Percentiles rank a stretch among this genome's conserved stretches.
phyloP scores from a whole-genome alignment of 2,888 invertebrate species.

The Steinernema scapterisci region DNA sequence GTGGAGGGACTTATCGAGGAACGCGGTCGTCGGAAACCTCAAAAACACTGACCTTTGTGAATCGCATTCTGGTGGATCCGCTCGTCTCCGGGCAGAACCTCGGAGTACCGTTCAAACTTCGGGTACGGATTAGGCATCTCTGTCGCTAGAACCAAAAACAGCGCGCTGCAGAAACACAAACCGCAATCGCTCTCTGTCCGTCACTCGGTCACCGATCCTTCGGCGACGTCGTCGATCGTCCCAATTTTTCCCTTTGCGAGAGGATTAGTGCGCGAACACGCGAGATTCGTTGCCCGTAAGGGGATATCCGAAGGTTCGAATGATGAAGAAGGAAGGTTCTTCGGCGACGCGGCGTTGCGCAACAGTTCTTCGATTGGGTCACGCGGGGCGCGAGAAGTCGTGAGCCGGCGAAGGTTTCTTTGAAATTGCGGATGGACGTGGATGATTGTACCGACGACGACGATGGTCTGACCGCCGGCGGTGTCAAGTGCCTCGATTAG shows the following conservation, averaged over 20 bases:
- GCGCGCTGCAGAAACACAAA: background rate
- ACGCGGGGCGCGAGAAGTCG: constrained; percentile 12
- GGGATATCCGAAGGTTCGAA: constrained; percentile 25
- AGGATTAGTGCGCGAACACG: background rate
- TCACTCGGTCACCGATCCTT: too few species aligned
- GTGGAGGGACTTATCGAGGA: too few species aligned
- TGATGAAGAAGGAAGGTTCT: too few species aligned
- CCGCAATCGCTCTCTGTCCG: constrained; percentile 8
- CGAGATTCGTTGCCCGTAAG: constrained; percentile 8
- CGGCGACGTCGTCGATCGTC: background rate
- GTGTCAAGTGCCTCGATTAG: constrained; percentile 32
- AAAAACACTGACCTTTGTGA: constrained; percentile 42
- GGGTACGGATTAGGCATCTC: constrained; percentile 18
- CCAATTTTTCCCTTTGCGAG: constrained; percentile 10
- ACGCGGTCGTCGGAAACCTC: too few species aligned
- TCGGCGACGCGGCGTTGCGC: constrained; percentile 9
- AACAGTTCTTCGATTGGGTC: background rate
- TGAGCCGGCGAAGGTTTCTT: background rate
- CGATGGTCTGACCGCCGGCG: background rate
- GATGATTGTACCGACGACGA: too few species aligned
- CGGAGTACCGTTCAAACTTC: constrained; percentile 45
- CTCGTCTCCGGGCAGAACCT: constrained; percentile 53
- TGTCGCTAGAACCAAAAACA: background rate
- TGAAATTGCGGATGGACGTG: background rate
- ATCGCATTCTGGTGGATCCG: constrained; percentile 53